These are phyloP conservation scores for Percopsis omiscomaycus DNA, from an alignment of 2,797 vertebrate species.

Conservation along the genomic window DNA sequence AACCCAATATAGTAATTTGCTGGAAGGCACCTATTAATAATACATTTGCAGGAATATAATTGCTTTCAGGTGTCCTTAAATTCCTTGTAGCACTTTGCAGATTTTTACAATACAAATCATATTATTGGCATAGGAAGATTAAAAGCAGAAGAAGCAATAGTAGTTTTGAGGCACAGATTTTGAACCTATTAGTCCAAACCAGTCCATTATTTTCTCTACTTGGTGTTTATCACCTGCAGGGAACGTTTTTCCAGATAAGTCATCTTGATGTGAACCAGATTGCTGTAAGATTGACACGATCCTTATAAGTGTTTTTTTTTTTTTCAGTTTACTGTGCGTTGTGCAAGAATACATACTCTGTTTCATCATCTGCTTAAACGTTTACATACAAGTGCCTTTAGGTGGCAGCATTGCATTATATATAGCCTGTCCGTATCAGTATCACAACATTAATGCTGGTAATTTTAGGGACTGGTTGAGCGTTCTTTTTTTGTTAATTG, in stretches of 20 bases:
- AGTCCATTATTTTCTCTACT: not conserved
- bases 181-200: not conserved
- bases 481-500: slow-evolving; percentile 13
- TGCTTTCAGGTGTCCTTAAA: too few relatives aligned
- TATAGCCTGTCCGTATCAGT: not conserved
- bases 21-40: too few relatives aligned
- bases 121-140: too few relatives aligned
- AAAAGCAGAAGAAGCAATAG: not conserved
- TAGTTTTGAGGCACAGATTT: not conserved
- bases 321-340: not conserved
- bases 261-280: slow-evolving; percentile 3
- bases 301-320: too few relatives aligned
- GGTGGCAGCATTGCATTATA: slow-evolving; percentile 60
- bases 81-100: too few relatives aligned
- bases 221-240: not conserved
- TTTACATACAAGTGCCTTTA: slow-evolving; percentile 35
- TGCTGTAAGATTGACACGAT: slow-evolving; percentile 1
- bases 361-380: not conserved
- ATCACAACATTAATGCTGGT: not conserved
- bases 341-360: slow-evolving; percentile 9
- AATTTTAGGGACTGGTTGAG: not conserved
- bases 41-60: too few relatives aligned
- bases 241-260: slow-evolving; percentile 2
- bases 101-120: too few relatives aligned
- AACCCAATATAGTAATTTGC: too few relatives aligned